Conservation (phyloP, 2,888 invertebrate species). For the Latrodectus hesperus region DNA sequence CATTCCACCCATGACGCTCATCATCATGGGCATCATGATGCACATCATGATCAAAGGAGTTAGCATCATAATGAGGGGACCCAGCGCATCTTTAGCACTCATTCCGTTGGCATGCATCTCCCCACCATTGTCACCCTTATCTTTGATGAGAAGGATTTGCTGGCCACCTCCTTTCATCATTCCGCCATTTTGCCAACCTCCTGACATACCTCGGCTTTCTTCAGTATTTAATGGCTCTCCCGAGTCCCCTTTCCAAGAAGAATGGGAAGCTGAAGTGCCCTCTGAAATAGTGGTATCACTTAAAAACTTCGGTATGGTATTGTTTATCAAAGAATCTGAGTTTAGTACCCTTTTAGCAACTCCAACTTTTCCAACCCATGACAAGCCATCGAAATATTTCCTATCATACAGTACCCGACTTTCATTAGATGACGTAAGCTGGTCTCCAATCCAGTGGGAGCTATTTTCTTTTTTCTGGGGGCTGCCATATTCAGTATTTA, state of each 20-base stretch:
- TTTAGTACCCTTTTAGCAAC: neutral
- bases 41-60: conserved; percentile 64
- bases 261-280: neutral
- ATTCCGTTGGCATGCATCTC: conserved; percentile 1
- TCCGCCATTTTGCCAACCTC: conserved; percentile 26
- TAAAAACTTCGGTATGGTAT: neutral
- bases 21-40: conserved; percentile 65
- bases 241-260: neutral
- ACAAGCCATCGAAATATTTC: neutral
- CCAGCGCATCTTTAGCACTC: conserved; percentile 29
- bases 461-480: too few species aligned
- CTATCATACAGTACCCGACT: too few species aligned
- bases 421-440: too few species aligned
- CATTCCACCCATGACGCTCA: conserved; percentile 63
- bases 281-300: neutral
- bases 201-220: conserved; percentile 21
- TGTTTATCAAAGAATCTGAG: neutral
- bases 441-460: too few species aligned
- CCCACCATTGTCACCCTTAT: conserved; percentile 33
- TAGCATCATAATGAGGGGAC: conserved; percentile 57
- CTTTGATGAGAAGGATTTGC: conserved; percentile 59
- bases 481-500: too few species aligned
- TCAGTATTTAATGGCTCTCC: neutral
- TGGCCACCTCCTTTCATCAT: conserved; percentile 36
- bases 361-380: neutral